These are phyloP conservation scores for Aplocera efformata DNA, from an alignment of 2,888 invertebrate genomes.

Conservation along the genomic window DNA sequence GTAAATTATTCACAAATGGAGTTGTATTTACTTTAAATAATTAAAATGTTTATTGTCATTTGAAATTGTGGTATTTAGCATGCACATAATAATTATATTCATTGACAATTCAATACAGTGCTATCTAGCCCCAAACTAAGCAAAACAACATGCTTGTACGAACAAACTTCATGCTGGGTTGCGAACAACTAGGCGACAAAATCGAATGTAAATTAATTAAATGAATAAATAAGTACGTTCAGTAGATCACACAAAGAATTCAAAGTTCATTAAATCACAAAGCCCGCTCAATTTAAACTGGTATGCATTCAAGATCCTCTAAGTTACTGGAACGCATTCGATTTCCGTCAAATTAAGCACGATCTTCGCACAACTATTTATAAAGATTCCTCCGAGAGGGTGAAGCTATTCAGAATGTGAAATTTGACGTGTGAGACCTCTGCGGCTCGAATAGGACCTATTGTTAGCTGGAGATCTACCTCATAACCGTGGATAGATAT, in stretches of 20 bases:
- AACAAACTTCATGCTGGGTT: too few relatives aligned
- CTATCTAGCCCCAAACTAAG: too few relatives aligned
- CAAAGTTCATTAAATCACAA: slow-evolving; percentile 28
- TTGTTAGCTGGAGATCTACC: slow-evolving; percentile 60
- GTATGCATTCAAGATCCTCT: slow-evolving; percentile 58
- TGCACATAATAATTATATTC: too few relatives aligned
- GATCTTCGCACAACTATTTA: slow-evolving; percentile 74
- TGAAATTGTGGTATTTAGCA: too few relatives aligned
- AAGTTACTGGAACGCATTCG: slow-evolving; percentile 63
- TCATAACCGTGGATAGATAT: slow-evolving; percentile 58
- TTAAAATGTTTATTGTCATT: too few relatives aligned
- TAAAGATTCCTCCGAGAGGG: slow-evolving; percentile 69
- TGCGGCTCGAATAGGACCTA: slow-evolving; percentile 37
- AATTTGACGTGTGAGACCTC: slow-evolving; percentile 77
- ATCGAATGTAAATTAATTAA: too few relatives aligned
- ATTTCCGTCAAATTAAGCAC: slow-evolving; percentile 77
- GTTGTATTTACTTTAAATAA: too few relatives aligned
- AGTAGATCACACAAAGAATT: slow-evolving; percentile 7
- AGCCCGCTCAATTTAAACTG: slow-evolving; percentile 60
- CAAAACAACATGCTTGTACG: too few relatives aligned
- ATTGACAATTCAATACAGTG: too few relatives aligned
- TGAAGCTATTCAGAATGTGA: slow-evolving; percentile 70
- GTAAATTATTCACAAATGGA: too few relatives aligned
- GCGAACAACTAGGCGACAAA: too few relatives aligned
- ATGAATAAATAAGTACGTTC: background rate